phyloP scores from a whole-genome alignment of 2,113 vertebrate genomes.

The Meles meles region DNA sequence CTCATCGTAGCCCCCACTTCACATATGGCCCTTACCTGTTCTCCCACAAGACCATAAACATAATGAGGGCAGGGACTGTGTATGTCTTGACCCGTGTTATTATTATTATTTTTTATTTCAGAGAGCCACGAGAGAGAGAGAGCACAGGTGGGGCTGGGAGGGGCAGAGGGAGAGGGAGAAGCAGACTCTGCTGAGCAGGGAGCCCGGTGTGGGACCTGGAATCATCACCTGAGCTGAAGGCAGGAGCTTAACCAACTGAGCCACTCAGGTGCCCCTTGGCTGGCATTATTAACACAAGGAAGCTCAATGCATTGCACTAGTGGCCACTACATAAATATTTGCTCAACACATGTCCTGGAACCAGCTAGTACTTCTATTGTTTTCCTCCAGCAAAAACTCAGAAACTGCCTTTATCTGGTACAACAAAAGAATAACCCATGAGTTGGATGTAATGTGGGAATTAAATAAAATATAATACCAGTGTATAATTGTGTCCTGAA shows the following conservation, averaged over 20 bases:
- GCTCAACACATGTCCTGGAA: not conserved
- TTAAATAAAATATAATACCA: slow-evolving; percentile 31
- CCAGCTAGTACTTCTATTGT: not conserved
- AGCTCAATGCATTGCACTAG: not conserved
- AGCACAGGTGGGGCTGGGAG: not conserved
- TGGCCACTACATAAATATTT: not conserved
- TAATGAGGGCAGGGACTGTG: not conserved
- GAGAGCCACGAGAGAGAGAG: not conserved
- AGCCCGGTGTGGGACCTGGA: not conserved
- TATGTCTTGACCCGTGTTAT: not conserved
- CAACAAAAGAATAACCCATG: not conserved
- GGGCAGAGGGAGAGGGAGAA: not conserved
- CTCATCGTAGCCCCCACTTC: not conserved
- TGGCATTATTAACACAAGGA: not conserved
- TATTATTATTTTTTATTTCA: not conserved
- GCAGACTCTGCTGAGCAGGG: not conserved
- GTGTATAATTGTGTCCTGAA: slow-evolving; percentile 11
- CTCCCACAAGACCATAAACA: not conserved
- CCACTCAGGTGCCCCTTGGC: not conserved
- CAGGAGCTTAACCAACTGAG: not conserved
- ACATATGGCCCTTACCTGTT: not conserved
- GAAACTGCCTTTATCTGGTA: not conserved
- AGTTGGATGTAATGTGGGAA: not conserved
- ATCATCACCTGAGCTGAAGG: not conserved
- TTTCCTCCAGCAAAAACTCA: not conserved